A percentile compares a stretch with the other conserved stretches of the same genome.
phyloP scores from a whole-genome alignment of 2,888 invertebrate species.

The Harmothoe impar region DNA sequence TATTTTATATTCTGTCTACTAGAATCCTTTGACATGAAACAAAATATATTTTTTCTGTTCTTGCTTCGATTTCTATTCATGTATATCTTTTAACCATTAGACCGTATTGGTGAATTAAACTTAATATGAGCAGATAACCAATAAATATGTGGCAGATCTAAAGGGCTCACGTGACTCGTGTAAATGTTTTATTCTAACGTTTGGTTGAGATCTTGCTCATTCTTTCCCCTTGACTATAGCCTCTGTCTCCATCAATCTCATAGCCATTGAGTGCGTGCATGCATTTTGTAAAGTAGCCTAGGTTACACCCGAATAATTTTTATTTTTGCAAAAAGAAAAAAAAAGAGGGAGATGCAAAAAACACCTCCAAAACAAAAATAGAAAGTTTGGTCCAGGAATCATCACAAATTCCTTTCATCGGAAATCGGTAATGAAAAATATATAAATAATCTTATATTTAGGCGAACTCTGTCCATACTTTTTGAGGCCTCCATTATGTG shows the following conservation, averaged over 20 bases:
- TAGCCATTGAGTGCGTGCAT: constrained; percentile 31
- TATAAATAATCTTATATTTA: no score
- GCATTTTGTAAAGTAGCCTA: constrained; percentile 32
- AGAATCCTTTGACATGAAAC: background rate
- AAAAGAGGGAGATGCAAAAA: background rate
- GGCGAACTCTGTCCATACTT: no score
- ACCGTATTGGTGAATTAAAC: background rate
- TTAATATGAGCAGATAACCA: background rate
- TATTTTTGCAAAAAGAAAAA: background rate
- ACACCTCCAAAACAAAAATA: background rate
- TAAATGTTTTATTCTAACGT: constrained; percentile 34
- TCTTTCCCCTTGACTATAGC: constrained; percentile 40
- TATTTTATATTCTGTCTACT: background rate
- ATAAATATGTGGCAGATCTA: constrained; percentile 16
- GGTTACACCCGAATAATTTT: constrained; percentile 37
- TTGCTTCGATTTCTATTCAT: background rate
- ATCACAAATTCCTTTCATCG: background rate
- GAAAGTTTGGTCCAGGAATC: background rate
- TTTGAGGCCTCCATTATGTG: no score
- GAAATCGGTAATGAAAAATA: background rate
- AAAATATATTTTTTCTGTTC: background rate
- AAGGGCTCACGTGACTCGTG: constrained; percentile 2
- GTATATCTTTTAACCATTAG: constrained; percentile 1
- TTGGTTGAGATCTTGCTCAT: constrained; percentile 39
- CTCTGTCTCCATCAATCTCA: constrained; percentile 28